These are phyloP conservation scores for Ectemnius continuus DNA, from an alignment of 2,888 invertebrate genomes.

Conservation along the genomic window DNA sequence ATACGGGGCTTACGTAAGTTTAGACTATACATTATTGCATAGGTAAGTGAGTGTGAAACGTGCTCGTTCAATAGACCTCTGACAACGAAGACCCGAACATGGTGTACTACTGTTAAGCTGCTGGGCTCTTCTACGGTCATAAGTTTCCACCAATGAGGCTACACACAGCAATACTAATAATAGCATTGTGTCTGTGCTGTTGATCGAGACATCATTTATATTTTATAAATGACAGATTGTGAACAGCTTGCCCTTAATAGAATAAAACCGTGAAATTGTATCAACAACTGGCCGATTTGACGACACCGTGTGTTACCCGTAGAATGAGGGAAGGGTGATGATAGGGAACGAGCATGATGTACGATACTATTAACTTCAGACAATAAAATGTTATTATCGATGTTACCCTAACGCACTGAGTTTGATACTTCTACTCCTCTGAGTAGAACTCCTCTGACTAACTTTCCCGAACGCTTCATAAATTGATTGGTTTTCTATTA, in stretches of 20 bases:
- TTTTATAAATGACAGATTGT: conserved; percentile 68
- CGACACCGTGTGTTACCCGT: conserved; percentile 45
- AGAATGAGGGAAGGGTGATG: conserved; percentile 50
- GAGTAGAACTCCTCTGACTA: no score
- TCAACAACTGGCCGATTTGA: conserved; percentile 49
- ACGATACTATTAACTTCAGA: conserved; percentile 75
- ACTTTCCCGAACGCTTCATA: no score
- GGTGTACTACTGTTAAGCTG: conserved; percentile 28
- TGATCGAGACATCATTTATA: conserved; percentile 60
- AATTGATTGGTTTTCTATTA: no score
- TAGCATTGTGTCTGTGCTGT: conserved; percentile 51
- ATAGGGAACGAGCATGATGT: conserved; percentile 69
- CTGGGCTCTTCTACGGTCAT: conserved; percentile 15
- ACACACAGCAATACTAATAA: conserved; percentile 59
- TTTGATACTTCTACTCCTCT: conserved; percentile 20
- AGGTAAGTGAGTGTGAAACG: conserved; percentile 46
- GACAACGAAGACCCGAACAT: conserved; percentile 48
- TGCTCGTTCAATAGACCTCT: conserved; percentile 55
- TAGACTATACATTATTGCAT: conserved; percentile 28
- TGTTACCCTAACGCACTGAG: conserved; percentile 65
- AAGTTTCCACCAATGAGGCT: conserved; percentile 29
- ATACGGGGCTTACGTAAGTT: conserved; percentile 36
- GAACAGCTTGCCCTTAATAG: conserved; percentile 66
- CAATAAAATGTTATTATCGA: conserved; percentile 78
- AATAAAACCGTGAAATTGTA: conserved; percentile 60